These are phyloP conservation scores for Gopherus flavomarginatus DNA, from an alignment of 2,113 vertebrate species.

Conservation along the genomic window DNA sequence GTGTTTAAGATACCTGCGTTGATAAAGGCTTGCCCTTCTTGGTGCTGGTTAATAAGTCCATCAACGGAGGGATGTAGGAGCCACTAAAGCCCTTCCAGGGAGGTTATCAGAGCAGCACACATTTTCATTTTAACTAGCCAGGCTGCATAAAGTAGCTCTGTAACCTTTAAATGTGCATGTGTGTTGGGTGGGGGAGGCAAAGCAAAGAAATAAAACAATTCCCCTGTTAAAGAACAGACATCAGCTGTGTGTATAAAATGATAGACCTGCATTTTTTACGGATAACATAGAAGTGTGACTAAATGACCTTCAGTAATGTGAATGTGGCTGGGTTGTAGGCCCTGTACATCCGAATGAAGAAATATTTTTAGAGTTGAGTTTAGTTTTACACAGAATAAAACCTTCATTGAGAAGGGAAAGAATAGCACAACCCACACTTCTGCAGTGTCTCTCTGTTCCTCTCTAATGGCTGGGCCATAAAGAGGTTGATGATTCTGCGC, in stretches of 20 bases:
- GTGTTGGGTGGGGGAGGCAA: neutral
- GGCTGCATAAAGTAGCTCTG: slow-evolving; percentile 52
- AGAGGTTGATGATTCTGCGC: neutral
- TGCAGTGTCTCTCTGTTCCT: neutral
- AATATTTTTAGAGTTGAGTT: neutral
- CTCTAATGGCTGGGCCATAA: neutral
- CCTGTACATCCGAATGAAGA: neutral
- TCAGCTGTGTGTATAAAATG: neutral
- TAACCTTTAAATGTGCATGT: slow-evolving; percentile 10
- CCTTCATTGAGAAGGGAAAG: neutral
- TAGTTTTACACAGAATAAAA: neutral
- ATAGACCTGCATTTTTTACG: neutral
- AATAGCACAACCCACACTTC: neutral
- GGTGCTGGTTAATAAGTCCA: slow-evolving; percentile 82
- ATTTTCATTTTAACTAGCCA: slow-evolving; percentile 74
- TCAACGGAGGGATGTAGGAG: slow-evolving; percentile 71
- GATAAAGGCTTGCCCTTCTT: slow-evolving; percentile 52
- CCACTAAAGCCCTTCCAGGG: slow-evolving; percentile 71
- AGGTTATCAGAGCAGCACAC: slow-evolving; percentile 81
- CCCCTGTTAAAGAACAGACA: neutral
- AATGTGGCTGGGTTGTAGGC: accelerated
- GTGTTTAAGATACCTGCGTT: slow-evolving; percentile 64
- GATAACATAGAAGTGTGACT: neutral
- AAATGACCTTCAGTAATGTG: accelerated
- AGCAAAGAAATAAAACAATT: slow-evolving; percentile 11